These are phyloP conservation scores for Erythrolamprus reginae DNA, from an alignment of 2,113 vertebrate genomes.

Conservation along the genomic window DNA sequence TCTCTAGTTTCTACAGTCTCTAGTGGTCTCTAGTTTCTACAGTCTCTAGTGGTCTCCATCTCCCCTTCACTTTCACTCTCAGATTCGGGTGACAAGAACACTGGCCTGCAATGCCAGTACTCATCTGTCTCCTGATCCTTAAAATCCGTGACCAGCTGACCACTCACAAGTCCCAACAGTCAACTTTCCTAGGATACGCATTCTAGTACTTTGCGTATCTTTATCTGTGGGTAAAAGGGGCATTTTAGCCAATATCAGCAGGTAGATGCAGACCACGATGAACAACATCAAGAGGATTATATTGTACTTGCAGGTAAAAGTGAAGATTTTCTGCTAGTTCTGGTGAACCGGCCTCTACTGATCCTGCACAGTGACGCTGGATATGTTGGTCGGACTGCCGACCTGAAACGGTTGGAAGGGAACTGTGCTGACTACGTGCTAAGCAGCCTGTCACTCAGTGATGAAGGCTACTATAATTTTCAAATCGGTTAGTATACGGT, in stretches of 20 bases:
- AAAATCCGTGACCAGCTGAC: no score
- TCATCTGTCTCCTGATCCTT: no score
- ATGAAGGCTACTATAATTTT: conserved; percentile 39
- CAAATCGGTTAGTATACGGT: conserved; percentile 22
- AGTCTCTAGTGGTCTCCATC: no score
- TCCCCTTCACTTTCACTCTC: no score
- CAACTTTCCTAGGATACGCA: not conserved
- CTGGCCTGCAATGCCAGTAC: no score
- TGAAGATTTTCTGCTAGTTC: conserved; percentile 32
- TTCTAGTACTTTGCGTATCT: not conserved
- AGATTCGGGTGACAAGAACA: no score
- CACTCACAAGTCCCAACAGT: no score
- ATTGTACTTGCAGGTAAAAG: conserved; percentile 9
- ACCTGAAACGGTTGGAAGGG: conserved; percentile 23
- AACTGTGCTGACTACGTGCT: conserved; percentile 20
- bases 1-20: no score
- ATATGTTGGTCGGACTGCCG: conserved; percentile 27
- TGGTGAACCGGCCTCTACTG: conserved; percentile 36
- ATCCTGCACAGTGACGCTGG: conserved; percentile 40
- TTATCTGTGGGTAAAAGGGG: not conserved
- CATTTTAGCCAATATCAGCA: not conserved
- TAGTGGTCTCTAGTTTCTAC: no score
- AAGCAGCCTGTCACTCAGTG: conserved; percentile 14
- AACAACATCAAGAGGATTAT: not conserved
- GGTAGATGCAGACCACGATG: not conserved